Conservation (phyloP, 2,797 vertebrate species). For the Chelon auratus region DNA sequence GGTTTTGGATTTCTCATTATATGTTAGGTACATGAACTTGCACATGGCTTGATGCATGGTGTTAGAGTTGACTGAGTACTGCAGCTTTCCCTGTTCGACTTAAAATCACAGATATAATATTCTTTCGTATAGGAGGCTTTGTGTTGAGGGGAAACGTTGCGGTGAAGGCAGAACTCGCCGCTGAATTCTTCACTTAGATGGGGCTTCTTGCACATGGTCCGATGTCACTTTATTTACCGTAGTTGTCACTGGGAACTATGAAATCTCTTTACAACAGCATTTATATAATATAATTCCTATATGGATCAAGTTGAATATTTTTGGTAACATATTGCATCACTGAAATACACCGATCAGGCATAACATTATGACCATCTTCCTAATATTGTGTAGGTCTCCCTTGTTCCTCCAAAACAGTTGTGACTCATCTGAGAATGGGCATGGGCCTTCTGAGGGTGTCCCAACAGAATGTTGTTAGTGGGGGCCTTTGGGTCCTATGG, state of each 20-base stretch:
- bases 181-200: conserved; percentile 5
- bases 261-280: conserved; percentile 8
- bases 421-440: no score
- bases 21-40: conserved; percentile 65
- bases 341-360: neutral
- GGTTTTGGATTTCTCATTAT: conserved; percentile 76
- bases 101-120: conserved; percentile 48
- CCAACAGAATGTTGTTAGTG: no score
- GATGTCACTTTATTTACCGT: conserved; percentile 15
- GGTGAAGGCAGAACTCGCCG: conserved; percentile 17
- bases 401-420: no score
- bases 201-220: neutral
- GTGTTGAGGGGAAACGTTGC: conserved; percentile 39
- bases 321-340: neutral
- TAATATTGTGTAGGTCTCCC: no score
- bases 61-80: conserved; percentile 43
- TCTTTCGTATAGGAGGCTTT: conserved; percentile 23
- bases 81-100: conserved; percentile 23
- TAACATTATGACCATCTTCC: no score
- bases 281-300: conserved; percentile 14
- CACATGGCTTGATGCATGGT: conserved; percentile 35
- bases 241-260: conserved; percentile 27
- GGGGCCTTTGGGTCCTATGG: no score
- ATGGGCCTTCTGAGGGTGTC: no score
- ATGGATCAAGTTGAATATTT: neutral